phyloP scores from a whole-genome alignment of 2,113 vertebrate genomes.

The Brevimyrus niger region DNA sequence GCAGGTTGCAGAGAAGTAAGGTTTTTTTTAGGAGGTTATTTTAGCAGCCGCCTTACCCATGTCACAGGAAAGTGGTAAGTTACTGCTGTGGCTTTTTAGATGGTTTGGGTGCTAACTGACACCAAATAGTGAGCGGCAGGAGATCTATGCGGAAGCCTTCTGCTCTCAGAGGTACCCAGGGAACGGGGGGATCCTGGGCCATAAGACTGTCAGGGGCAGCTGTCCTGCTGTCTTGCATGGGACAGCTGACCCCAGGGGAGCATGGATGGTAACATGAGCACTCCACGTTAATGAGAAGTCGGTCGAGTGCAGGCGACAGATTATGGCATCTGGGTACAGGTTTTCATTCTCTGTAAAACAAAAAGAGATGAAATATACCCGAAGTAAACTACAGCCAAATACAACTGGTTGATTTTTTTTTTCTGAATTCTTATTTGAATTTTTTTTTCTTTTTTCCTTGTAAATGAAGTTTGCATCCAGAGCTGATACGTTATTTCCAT shows the following conservation, averaged over 20 bases:
- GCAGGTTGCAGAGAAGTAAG: background rate
- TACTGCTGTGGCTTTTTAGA: background rate
- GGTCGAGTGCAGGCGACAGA: background rate
- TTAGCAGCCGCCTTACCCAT: background rate
- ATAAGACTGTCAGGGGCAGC: background rate
- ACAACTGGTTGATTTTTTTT: background rate
- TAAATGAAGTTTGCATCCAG: too few species aligned
- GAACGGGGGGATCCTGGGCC: background rate
- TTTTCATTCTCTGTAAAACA: background rate
- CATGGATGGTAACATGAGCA: background rate
- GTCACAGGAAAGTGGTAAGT: background rate
- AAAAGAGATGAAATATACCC: background rate
- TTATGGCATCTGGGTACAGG: background rate
- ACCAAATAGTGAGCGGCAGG: background rate
- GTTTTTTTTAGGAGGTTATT: background rate
- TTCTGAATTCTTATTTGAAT: background rate
- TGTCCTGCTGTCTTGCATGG: background rate
- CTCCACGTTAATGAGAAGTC: background rate
- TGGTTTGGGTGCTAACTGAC: background rate
- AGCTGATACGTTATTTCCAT: too few species aligned
- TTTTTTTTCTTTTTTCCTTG: too few species aligned
- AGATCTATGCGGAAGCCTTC: background rate
- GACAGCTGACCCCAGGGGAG: background rate
- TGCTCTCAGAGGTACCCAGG: background rate
- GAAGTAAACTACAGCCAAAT: background rate